phyloP scores from a whole-genome alignment of 2,888 invertebrate species.

The Rhodophaea formosa region DNA sequence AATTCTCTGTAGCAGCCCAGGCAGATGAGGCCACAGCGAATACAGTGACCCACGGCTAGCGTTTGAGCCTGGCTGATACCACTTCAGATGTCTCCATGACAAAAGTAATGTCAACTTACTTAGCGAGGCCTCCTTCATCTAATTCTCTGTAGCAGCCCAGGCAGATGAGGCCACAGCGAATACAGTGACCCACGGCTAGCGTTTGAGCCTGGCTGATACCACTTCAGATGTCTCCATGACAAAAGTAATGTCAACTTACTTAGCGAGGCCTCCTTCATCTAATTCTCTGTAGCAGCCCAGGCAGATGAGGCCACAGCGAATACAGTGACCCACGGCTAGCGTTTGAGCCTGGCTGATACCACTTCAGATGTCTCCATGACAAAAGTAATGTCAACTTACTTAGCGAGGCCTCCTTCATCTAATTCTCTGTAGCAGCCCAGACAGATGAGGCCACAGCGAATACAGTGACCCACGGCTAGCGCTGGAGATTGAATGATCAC shows the following conservation, averaged over 20 bases:
- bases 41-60: conserved; percentile 88
- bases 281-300: conserved; percentile 85
- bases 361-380: too few relatives aligned
- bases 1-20: conserved; percentile 85
- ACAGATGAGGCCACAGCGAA: conserved; percentile 86
- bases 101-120: conserved; percentile 54
- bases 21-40: conserved; percentile 86
- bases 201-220: conserved; percentile 86
- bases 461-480: conserved; percentile 88
- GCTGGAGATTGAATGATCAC: conserved; percentile 85
- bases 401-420: conserved; percentile 50
- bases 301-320: conserved; percentile 86
- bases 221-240: too few relatives aligned
- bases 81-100: too few relatives aligned
- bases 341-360: conserved; percentile 85
- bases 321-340: conserved; percentile 88
- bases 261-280: conserved; percentile 50
- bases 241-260: conserved; percentile 54
- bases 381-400: conserved; percentile 54
- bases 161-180: conserved; percentile 86
- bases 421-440: conserved; percentile 85
- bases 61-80: conserved; percentile 86
- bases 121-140: conserved; percentile 50
- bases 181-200: conserved; percentile 88
- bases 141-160: conserved; percentile 85